Base-by-base conservation (phyloP, 2,888 invertebrate species). In the Meiosimyza platycephala region DNA sequence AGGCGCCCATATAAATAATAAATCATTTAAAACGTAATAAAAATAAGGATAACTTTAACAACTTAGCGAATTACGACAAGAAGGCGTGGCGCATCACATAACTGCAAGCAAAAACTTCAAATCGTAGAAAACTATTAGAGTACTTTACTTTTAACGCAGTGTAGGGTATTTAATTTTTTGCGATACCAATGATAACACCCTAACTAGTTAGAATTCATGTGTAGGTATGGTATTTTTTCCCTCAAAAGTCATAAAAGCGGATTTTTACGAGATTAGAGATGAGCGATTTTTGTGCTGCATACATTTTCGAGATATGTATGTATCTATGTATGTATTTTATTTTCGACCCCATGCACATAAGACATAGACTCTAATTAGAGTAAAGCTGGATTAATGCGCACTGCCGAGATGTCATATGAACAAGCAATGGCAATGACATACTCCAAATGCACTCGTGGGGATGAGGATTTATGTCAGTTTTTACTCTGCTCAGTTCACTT, bases 321-420 rank as follows among this genome's bases (percentile, higher is more conserved):
- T 55, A 40, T 11, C 33, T 12, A 7, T 40, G 47, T 48, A 54
- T 5, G 51, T 40, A 16, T 28, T 18, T 47, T 57, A 9, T 40
- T 54, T 40, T 40, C 9, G 40, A 9, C 50, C 63, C n/a, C 22
- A 47, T 16, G 48, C 16, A 16, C 48, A 15, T 40, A 68, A 40
- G 57, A 57, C 67, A 64, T 67, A 67, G 57, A 68, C 59, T 68
- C 68, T 68, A 68, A 68, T 68, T 68, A 68, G 68, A 68, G 48
- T 22, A 68, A 68, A 68, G 59, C 68, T 22, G 68, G 68, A 68
- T 68, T 68, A 68, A 18, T 48, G 47, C 54, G 33, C 66, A 33
- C 33, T 22, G 15, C 5, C 50, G 63, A 40, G 40, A 40, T 40
- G 40, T 40, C 11, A 16, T 68, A 28, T 6, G 47, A 28, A 18